Evolutionary conservation across 2,113 vertebrate genomes (phyloP), one percentile per base, ranked within the genome.

Genomic region (Emydura subglobosa): DNA sequence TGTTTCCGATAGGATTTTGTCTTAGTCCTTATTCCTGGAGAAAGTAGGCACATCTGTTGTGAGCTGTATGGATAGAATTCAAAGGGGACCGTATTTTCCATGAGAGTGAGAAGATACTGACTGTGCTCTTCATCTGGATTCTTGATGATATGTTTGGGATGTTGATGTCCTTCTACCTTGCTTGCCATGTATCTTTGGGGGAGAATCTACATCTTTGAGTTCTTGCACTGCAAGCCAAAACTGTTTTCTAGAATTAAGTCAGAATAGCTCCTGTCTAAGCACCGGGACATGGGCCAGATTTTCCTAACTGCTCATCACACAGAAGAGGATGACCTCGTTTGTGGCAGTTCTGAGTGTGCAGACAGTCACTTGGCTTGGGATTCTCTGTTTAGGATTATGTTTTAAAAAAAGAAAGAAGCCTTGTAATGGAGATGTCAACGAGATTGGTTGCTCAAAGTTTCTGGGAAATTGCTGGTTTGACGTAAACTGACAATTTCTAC

Each of bases 381-480:
- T 79, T 96, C 44, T 91, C 22, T 16, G 53, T 29, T 90, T 76
- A 59, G 34, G 4, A 3, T 88, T 86, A 24, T 12, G 81, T 80
- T 86, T 95, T 89, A 86, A 29, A 89, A 51, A 76, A 94, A n/a
- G 88, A 49, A 31, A 91, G 83, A 83, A 93, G 68, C 3, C 74
- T 93, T 57, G 84, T 54, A 16, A 31, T 78, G 80, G 42, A 84
- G 12, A 87, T 84, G 80, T 95, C 61, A 78, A 72, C 79, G 54
- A 9, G 80, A 88, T 88, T 79, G 89, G 3, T 96, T 94, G 79
- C 82, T 91, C 47, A 78, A 19, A 0, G 1, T 86, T 94, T 91
- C 88, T 94, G 79, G 83, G 87, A 95, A 89, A 91, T 1, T 10
- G 81, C 74, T 90, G 89, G n/a, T 68, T 53, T 93, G 54, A 79